Conservation (phyloP, 2,888 invertebrate species). For the Lypha dubia region DNA sequence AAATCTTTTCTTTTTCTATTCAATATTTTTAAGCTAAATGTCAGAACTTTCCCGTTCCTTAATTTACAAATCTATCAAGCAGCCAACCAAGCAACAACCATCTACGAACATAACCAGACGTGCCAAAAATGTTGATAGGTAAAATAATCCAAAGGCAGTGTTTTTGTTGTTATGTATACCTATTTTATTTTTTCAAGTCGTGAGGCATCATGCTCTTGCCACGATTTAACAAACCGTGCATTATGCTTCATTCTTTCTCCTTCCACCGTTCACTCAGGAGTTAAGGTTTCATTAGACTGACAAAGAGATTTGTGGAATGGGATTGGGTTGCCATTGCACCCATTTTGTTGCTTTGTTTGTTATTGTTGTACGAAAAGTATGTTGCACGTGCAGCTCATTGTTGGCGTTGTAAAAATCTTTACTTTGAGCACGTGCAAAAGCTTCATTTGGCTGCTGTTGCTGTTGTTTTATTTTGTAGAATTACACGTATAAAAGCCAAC, state of each 20-base stretch:
- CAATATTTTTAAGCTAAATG: conserved; percentile 58
- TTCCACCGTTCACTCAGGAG: conserved; percentile 8
- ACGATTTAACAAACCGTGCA: conserved; percentile 71
- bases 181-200: conserved; percentile 48
- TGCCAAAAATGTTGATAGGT: conserved; percentile 63
- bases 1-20: conserved; percentile 24
- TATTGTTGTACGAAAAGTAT: conserved; percentile 48
- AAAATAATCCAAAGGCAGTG: neutral
- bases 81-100: conserved; percentile 19
- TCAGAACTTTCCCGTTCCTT: conserved; percentile 55
- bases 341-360: conserved; percentile 29
- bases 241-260: conserved; percentile 31
- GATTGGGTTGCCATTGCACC: conserved; percentile 61
- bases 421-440: conserved; percentile 81
- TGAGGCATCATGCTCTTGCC: conserved; percentile 63
- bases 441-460: conserved; percentile 74
- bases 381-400: conserved; percentile 69
- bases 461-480: conserved; percentile 51
- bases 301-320: conserved; percentile 30
- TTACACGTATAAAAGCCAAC: conserved; percentile 46
- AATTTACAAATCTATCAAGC: conserved; percentile 68
- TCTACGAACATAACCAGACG: conserved; percentile 35
- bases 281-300: conserved; percentile 18
- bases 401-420: conserved; percentile 76
- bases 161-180: neutral